Base-by-base conservation (phyloP, 2,113 vertebrate genomes). In the Poeciliopsis prolifica region DNA sequence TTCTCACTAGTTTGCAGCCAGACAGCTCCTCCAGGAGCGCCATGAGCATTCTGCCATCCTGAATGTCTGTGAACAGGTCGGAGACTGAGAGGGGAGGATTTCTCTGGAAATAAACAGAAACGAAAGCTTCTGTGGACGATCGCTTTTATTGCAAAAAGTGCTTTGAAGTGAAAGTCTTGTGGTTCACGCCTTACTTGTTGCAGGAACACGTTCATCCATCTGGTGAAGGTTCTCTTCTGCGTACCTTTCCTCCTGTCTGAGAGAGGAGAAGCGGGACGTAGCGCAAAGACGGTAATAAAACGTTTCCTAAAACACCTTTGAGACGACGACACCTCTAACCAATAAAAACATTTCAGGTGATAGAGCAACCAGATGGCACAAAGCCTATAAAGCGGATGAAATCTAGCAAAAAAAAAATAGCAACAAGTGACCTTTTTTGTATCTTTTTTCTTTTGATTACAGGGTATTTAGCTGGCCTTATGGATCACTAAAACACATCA, bases 41-140 rank as follows among this genome's bases (percentile, higher is more conserved):
- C 97, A 98, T 95, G 74, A 98, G 92, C 75, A 97, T 92, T 86
- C 93, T 95, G 35, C 97, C 97, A 92, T 97, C 96, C 92, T 96
- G 96, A 72, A 98, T 93, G 76, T 97, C 97, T 33, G 83, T 19
- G 75, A 97, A 96, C 84, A 98, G 86, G 90, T 98, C 93, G 70
- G 88, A 92, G 30, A 98, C 96, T 93, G 95, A 94, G 58, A 96
- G 71, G 1, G 96, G 95, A 58, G 96, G 96, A 61, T 94, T 89
- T 64, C 93, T 87, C 96, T 97, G 87, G 12, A 7, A 64, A 54
- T 24, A 42, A 72, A 61, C 26, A 24, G 71, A 29, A 12, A 54
- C 29, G 15, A 42, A 26, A 6, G 1, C 30, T 29, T 33, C 2
- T 35, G 64, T 3, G 15, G 17, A 64, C 0, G 40, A 26, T 6